Conservation (phyloP, 37 sponge, comb jelly and placozoan species). For the Axinella damicornis region DNA sequence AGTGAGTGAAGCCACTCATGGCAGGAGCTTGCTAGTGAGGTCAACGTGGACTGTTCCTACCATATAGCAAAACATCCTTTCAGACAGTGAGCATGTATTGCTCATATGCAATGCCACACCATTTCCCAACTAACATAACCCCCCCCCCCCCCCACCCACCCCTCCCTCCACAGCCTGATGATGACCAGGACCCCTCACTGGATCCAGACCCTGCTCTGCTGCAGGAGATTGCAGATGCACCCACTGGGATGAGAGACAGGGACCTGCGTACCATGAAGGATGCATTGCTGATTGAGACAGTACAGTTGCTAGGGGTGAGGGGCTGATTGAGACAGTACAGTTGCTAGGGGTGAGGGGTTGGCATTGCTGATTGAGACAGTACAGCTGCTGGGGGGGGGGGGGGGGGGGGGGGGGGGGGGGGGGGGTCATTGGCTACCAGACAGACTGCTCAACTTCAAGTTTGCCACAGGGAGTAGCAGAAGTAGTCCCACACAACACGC, state of each 20-base stretch:
- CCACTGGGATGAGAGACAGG: slow-evolving; percentile 46
- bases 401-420: neutral
- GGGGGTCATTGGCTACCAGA: too few species aligned
- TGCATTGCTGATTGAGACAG: slow-evolving; percentile 82
- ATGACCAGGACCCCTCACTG: neutral
- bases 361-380: slow-evolving; percentile 81
- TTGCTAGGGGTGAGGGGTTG: slow-evolving; percentile 80
- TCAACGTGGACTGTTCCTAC: neutral
- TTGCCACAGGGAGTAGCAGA: too few species aligned
- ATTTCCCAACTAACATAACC: too few species aligned
- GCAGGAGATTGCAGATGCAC: slow-evolving; percentile 11
- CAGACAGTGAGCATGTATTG: too few species aligned
- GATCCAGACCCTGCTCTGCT: slow-evolving; percentile 28
- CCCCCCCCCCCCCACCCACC: neutral
- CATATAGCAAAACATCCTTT: neutral
- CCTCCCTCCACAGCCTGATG: neutral
- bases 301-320: slow-evolving; percentile 83
- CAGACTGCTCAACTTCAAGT: too few species aligned
- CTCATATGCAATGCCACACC: too few species aligned
- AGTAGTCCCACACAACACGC: too few species aligned
- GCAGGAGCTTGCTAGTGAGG: neutral
- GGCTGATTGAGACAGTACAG: slow-evolving; percentile 82
- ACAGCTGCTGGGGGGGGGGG: slow-evolving; percentile 65
- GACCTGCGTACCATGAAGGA: slow-evolving; percentile 86
- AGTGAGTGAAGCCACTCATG: slow-evolving; percentile 61